Evolutionary conservation across 2,888 invertebrate species (phyloP).

Genomic region (Trichacis sp.): DNA sequence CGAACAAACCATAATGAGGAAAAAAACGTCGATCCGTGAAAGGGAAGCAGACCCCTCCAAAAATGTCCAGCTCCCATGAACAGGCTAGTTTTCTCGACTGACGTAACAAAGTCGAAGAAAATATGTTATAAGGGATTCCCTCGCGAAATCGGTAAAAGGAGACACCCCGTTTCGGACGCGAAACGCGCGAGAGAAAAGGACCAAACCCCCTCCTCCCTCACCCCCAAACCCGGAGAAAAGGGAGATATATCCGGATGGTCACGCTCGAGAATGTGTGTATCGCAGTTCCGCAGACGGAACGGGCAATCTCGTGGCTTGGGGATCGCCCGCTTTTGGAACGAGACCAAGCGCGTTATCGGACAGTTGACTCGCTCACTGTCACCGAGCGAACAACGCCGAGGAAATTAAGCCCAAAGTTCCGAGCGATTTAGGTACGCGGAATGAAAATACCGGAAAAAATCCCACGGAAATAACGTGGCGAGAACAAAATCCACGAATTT

Average conservation of each 20-base stretch:
- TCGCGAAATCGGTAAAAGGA: neutral
- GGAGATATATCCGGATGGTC: conserved; percentile 8
- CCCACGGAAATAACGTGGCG: too few species aligned
- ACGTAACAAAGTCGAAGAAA: conserved; percentile 2
- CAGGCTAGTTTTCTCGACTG: neutral
- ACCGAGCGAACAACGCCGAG: neutral
- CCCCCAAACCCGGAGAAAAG: conserved; percentile 5
- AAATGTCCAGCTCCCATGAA: too few species aligned
- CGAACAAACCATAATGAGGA: too few species aligned
- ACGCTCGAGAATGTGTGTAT: conserved; percentile 42
- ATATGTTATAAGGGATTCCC: conserved; percentile 2
- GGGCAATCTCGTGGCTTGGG: conserved; percentile 45
- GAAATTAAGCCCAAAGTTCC: neutral
- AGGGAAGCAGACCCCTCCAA: too few species aligned
- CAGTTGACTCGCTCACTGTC: conserved; percentile 1
- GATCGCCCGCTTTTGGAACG: conserved; percentile 37
- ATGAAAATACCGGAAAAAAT: too few species aligned
- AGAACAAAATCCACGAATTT: too few species aligned
- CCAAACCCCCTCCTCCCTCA: too few species aligned
- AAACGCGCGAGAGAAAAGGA: neutral
- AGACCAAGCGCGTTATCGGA: conserved; percentile 14
- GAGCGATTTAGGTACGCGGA: too few species aligned
- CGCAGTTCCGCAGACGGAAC: conserved; percentile 49
- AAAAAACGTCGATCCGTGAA: too few species aligned
- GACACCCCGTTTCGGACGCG: neutral